phyloP scores from a whole-genome alignment of 2,113 vertebrate species.

The Myodes glareolus region DNA sequence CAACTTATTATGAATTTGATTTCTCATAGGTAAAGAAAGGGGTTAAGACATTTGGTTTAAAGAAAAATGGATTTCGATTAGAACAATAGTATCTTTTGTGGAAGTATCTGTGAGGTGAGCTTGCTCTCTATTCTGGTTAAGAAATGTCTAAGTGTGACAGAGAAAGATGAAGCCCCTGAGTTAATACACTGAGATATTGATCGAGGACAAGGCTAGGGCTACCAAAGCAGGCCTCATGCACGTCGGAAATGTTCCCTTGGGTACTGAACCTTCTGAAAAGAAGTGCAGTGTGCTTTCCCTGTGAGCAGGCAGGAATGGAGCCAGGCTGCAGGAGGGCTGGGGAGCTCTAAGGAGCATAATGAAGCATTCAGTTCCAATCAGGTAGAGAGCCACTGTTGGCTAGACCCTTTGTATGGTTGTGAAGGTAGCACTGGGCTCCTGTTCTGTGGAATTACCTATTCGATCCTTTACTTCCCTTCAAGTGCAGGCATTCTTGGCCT shows the following conservation, averaged over 20 bases:
- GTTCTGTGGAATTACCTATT: background rate
- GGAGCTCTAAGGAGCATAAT: background rate
- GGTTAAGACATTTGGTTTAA: background rate
- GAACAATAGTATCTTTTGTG: background rate
- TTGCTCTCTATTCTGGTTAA: background rate
- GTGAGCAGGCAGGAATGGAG: background rate
- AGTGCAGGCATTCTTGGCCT: background rate
- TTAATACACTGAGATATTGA: background rate
- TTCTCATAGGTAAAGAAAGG: background rate
- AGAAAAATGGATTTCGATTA: background rate
- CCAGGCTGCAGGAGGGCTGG: too few species aligned
- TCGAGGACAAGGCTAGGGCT: background rate
- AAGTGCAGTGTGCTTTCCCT: background rate
- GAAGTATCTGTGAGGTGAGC: background rate
- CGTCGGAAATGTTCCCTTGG: background rate
- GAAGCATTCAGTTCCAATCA: background rate
- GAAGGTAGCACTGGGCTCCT: background rate
- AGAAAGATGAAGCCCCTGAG: background rate
- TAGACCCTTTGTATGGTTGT: background rate
- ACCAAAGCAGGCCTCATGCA: background rate
- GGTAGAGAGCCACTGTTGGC: background rate
- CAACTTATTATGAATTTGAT: background rate
- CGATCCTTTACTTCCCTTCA: background rate
- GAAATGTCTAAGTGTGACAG: background rate
- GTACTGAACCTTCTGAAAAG: background rate